Percentiles rank a stretch among this genome's conserved stretches.
These are phyloP conservation scores for Dynastes maya DNA, from an alignment of 2,888 invertebrate species.

Conservation along the genomic window DNA sequence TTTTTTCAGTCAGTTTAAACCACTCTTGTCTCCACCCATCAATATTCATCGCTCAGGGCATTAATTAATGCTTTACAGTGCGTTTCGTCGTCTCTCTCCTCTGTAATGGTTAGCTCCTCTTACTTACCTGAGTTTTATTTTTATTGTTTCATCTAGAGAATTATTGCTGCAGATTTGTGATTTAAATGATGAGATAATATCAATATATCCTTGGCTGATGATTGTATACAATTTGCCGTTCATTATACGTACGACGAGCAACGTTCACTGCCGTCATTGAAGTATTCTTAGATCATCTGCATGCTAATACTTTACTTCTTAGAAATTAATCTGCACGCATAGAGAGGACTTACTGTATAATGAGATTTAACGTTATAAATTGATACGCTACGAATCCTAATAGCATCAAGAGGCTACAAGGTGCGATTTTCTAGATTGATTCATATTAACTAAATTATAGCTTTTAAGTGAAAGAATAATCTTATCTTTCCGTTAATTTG, in stretches of 20 bases:
- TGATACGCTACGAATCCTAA: not conserved
- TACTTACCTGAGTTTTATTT: conserved; percentile 43
- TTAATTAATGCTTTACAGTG: conserved; percentile 50
- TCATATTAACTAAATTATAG: not conserved
- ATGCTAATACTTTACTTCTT: not conserved
- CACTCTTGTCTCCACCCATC: conserved; percentile 51
- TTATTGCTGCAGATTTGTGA: conserved; percentile 48
- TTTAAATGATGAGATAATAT: conserved; percentile 49
- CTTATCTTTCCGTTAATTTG: not conserved
- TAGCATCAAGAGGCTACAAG: not conserved
- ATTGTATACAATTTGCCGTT: conserved; percentile 46
- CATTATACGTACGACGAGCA: conserved; percentile 35
- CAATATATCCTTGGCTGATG: conserved; percentile 47
- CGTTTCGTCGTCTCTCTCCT: conserved; percentile 42
- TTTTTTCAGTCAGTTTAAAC: conserved; percentile 52
- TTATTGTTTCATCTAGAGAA: conserved; percentile 47
- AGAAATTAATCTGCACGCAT: conserved; percentile 9
- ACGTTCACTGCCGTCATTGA: conserved; percentile 38
- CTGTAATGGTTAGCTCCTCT: conserved; percentile 25
- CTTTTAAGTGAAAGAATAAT: not conserved
- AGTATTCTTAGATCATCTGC: conserved; percentile 24
- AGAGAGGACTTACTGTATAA: not conserved
- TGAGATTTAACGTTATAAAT: not conserved
- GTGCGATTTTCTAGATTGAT: not conserved
- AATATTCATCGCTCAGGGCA: conserved; percentile 52